phyloP scores from a whole-genome alignment of 2,888 invertebrate genomes.

The Thera obeliscata region DNA sequence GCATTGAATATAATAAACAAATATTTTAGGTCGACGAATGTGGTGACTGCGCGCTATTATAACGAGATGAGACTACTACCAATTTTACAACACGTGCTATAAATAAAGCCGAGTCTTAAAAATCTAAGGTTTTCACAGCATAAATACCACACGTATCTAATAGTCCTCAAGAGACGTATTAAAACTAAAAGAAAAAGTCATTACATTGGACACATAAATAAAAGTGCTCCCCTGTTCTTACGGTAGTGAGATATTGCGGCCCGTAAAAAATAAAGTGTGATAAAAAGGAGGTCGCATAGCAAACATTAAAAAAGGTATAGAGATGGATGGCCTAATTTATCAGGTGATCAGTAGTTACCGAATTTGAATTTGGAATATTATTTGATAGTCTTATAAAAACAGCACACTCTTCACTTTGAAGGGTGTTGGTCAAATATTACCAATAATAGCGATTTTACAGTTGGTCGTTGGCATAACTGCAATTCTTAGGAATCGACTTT shows the following conservation, averaged over 20 bases:
- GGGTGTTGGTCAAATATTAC: no score
- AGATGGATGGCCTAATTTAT: conserved; percentile 10
- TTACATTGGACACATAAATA: conserved; percentile 34
- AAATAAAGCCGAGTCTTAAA: no score
- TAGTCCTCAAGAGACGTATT: conserved; percentile 12
- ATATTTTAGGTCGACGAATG: no score
- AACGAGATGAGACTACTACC: no score
- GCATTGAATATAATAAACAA: no score
- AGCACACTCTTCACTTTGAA: no score
- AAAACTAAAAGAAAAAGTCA: conserved; percentile 30
- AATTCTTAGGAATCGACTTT: no score
- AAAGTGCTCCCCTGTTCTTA: conserved; percentile 27
- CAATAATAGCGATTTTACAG: no score
- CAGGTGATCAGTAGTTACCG: conserved; percentile 7
- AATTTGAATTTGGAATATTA: conserved; percentile 3
- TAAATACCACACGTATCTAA: neutral
- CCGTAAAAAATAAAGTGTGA: conserved; percentile 47
- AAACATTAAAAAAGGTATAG: conserved; percentile 70
- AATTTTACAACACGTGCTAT: no score
- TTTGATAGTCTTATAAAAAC: neutral
- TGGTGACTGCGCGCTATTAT: no score
- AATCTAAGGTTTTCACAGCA: no score
- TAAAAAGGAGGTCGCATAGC: conserved; percentile 57
- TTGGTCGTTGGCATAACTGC: no score
- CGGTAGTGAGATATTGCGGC: conserved; percentile 31